These are phyloP conservation scores for Drosophila triauraria DNA, from an alignment of 1,140 invertebrate species.

Conservation along the genomic window DNA sequence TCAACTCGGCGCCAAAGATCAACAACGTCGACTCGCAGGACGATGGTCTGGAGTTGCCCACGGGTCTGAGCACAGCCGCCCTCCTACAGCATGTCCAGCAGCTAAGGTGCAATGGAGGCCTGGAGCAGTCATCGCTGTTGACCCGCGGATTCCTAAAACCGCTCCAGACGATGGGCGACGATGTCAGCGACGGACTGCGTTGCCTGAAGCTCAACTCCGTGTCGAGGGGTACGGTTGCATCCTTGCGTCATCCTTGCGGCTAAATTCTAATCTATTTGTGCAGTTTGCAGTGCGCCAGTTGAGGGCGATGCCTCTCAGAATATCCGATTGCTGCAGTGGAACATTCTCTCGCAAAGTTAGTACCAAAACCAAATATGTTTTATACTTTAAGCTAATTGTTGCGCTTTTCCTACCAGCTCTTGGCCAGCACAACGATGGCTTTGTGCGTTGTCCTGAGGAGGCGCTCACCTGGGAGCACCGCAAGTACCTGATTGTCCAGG, in stretches of 20 bases:
- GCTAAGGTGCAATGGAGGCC: constrained; percentile 54
- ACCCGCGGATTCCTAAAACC: constrained; percentile 74
- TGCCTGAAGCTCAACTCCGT: constrained; percentile 85
- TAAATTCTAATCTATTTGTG: constrained; percentile 3
- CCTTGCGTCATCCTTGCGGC: neutral
- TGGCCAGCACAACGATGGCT: constrained; percentile 90
- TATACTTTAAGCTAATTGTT: neutral
- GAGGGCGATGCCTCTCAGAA: constrained; percentile 60
- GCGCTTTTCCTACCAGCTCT: constrained; percentile 86
- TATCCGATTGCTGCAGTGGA: constrained; percentile 91
- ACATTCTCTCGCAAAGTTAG: constrained; percentile 91
- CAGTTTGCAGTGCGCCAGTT: constrained; percentile 67
- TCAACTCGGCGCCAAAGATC: constrained; percentile 89
- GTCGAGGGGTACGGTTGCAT: constrained; percentile 61
- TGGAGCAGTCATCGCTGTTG: constrained; percentile 65
- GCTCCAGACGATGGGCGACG: constrained; percentile 27
- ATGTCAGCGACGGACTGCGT: constrained; percentile 83
- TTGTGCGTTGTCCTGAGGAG: constrained; percentile 89
- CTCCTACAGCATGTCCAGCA: constrained; percentile 86
- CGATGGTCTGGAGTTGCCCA: constrained; percentile 86
- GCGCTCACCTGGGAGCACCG: constrained; percentile 90
- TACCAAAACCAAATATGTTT: constrained; percentile 1
- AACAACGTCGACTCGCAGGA: constrained; percentile 89
- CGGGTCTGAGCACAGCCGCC: constrained; percentile 85
- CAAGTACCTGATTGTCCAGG: constrained; percentile 90